Evolutionary conservation across 2,797 vertebrate species (phyloP).

Genomic region (Poliocrania exsul): DNA sequence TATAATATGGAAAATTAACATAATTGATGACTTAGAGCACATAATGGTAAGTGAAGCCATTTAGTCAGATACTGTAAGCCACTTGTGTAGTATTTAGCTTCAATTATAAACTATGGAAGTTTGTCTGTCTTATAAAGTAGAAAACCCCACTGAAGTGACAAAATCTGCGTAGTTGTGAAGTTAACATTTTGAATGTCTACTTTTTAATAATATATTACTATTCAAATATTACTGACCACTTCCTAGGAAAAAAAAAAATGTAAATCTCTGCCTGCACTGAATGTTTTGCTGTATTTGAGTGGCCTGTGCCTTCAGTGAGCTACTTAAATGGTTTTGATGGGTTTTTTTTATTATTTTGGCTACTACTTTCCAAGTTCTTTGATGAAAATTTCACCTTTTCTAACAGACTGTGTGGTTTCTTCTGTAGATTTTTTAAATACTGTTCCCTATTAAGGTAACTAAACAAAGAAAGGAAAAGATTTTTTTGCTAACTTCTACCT

Average conservation of each 20-base stretch:
- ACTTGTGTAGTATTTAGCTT: not conserved
- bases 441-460: not conserved
- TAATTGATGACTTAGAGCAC: not conserved
- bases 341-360: not conserved
- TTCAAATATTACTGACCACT: not conserved
- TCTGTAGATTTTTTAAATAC: not conserved
- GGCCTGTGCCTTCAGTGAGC: not conserved
- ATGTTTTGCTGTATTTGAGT: not conserved
- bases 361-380: not conserved
- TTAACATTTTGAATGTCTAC: not conserved
- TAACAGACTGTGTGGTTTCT: not conserved
- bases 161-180: not conserved
- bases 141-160: not conserved
- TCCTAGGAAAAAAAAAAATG: not conserved
- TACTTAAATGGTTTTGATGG: accelerated
- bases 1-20: not conserved
- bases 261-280: not conserved
- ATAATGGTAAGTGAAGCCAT: not conserved
- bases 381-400: not conserved
- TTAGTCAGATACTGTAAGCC: not conserved
- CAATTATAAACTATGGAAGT: not conserved
- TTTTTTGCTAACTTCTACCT: not conserved
- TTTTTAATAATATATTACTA: not conserved
- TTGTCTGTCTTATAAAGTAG: not conserved
- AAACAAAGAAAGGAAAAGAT: not conserved